Conservation (phyloP, 2,888 invertebrate species). For the Protonemura montana region DNA sequence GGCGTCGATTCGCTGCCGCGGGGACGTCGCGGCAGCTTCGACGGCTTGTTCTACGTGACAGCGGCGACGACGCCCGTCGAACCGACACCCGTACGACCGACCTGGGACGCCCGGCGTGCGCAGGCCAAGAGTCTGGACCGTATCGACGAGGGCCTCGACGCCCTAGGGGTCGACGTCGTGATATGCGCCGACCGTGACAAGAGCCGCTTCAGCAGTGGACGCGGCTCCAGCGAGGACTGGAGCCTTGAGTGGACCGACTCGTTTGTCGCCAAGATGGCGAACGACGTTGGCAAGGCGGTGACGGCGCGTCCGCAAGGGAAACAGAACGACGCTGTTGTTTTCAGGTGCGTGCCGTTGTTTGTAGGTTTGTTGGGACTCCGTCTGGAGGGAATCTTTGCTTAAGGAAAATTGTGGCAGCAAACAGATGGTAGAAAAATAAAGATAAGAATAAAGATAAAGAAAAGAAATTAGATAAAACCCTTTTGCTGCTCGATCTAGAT, state of each 20-base stretch:
- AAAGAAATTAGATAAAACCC: no score
- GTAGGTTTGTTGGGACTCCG: no score
- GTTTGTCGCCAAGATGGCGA: constrained; percentile 40
- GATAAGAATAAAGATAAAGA: no score
- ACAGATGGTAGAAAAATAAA: no score
- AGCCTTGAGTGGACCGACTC: constrained; percentile 49
- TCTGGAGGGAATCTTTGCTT: no score
- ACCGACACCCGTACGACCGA: constrained; percentile 51
- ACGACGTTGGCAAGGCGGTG: neutral
- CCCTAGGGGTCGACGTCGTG: constrained; percentile 73
- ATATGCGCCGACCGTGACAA: constrained; percentile 61
- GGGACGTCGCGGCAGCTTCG: constrained; percentile 58
- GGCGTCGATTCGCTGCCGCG: neutral
- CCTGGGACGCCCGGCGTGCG: constrained; percentile 38
- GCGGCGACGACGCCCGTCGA: constrained; percentile 49
- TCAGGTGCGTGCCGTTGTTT: neutral
- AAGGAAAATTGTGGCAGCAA: no score
- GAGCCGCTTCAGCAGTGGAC: constrained; percentile 47
- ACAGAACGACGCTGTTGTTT: neutral
- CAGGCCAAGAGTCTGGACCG: constrained; percentile 78
- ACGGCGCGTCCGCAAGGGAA: neutral
- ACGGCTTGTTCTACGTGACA: constrained; percentile 57
- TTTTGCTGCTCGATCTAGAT: no score
- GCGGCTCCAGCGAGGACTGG: constrained; percentile 49
- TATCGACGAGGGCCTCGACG: constrained; percentile 75